These are phyloP conservation scores for Pterocles orientalis DNA, from an alignment of 2,113 vertebrate genomes.

Conservation along the genomic window DNA sequence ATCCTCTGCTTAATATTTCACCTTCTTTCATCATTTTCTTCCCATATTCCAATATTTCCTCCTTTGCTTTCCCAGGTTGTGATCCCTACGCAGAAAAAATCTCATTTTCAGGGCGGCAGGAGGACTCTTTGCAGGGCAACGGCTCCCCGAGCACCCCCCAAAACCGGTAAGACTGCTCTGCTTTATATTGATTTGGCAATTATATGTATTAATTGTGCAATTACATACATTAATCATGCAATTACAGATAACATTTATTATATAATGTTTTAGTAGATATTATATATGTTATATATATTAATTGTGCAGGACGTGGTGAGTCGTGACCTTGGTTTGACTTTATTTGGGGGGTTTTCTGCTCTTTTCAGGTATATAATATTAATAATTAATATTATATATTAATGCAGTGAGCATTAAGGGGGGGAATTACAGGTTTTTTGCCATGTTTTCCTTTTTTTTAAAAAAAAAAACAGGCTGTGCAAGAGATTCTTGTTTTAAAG, in stretches of 20 bases:
- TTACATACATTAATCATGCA: background rate
- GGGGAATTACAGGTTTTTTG: background rate
- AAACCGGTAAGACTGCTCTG: constrained; percentile 59
- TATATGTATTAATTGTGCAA: background rate
- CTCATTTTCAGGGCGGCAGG: background rate
- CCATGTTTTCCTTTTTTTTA: background rate
- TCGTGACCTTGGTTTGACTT: background rate
- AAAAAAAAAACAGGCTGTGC: background rate
- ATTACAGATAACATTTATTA: background rate
- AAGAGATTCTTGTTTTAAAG: background rate
- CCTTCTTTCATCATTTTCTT: background rate
- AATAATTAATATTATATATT: too few species aligned
- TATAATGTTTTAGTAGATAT: too few species aligned
- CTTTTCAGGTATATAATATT: background rate
- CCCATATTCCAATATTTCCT: background rate
- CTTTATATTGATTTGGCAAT: background rate
- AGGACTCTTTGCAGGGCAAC: constrained; percentile 12
- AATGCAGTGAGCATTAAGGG: background rate
- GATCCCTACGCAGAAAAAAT: background rate
- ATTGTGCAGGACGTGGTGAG: background rate
- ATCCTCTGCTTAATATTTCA: background rate
- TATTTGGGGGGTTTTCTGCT: background rate
- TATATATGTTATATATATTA: background rate
- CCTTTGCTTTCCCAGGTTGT: constrained; percentile 18
- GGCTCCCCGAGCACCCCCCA: constrained; percentile 42